Evolutionary conservation across 2,888 invertebrate genomes (phyloP), one percentile per base, ranked within the genome.

Genomic region (Orgyia antiqua): DNA sequence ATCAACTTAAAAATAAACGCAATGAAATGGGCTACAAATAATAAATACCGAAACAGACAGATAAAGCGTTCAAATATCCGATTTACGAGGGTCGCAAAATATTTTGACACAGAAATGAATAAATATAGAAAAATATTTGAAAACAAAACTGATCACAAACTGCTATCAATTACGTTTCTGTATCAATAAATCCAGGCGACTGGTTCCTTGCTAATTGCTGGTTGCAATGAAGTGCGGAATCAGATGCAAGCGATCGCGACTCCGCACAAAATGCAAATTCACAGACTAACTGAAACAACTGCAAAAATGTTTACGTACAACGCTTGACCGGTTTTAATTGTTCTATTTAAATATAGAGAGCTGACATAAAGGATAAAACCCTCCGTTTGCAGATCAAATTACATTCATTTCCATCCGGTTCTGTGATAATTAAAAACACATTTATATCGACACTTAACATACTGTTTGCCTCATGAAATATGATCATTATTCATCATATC

Each of bases 141-240:
- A 23, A 23, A n/a, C 20, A 13, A 13, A 9, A 23, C 15, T 19
- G 19, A 17, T 29, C n/a, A 17, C 9, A 53, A 53, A 44, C 46
- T 43, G 46, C 55, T 45, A 61, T 71, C 68, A 70, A 76, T 74
- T 70, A 69, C 71, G 64, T 53, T 67, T 65, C 61, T 37, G 65
- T 67, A 67, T 71, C 71, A 77, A 78, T 77, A 71, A 74, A 72
- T 56, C 61, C 66, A 60, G 61, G 50, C 55, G 55, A 67, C 54
- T 61, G 71, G 69, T 68, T 74, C 59, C 65, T 75, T 74, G 71
- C 73, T 83, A 82, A 82, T 83, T 82, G 75, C 68, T 59, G 44
- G 58, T 50, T 54, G 61, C 63, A 68, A 65, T 60, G 62, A 60
- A 67, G 59, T 65, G 69, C 61, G 50, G 55, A 65, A 64, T 68